These are phyloP conservation scores for Trematomus bernacchii DNA, from an alignment of 2,797 vertebrate genomes.

Conservation along the genomic window DNA sequence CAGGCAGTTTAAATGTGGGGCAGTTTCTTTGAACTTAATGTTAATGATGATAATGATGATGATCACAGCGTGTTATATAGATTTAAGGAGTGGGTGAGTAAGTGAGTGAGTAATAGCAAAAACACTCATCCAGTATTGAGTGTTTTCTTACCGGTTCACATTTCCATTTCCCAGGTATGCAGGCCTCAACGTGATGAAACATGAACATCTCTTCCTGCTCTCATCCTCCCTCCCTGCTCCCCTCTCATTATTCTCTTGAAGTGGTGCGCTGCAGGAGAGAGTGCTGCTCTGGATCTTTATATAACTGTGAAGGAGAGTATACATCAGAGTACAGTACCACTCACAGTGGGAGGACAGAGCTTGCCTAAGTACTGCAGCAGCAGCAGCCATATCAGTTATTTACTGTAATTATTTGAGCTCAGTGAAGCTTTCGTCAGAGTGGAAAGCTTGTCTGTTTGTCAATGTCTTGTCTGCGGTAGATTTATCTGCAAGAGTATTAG, in stretches of 20 bases:
- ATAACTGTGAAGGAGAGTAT: slow-evolving; percentile 64
- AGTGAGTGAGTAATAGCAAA: background rate
- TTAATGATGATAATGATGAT: background rate
- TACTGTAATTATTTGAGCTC: slow-evolving; percentile 63
- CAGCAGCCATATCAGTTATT: slow-evolving; percentile 51
- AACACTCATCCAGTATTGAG: background rate
- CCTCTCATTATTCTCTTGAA: slow-evolving; percentile 60
- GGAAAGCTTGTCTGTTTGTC: slow-evolving; percentile 29
- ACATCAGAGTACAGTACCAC: slow-evolving; percentile 61
- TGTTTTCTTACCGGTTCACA: background rate
- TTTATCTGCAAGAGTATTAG: slow-evolving; percentile 33
- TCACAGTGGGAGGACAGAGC: slow-evolving; percentile 70
- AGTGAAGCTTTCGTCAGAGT: slow-evolving; percentile 33
- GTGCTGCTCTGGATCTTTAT: slow-evolving; percentile 62
- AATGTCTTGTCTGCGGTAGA: slow-evolving; percentile 37
- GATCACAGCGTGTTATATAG: background rate
- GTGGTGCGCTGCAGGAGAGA: slow-evolving; percentile 55
- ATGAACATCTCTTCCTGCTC: slow-evolving; percentile 32
- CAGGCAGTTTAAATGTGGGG: no score
- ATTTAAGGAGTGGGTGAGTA: background rate
- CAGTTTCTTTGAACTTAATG: background rate
- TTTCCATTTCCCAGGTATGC: slow-evolving; percentile 49
- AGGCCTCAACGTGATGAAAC: slow-evolving; percentile 44
- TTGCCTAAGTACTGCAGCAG: slow-evolving; percentile 56
- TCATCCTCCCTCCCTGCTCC: slow-evolving; percentile 21